Percentiles rank a stretch among this genome's conserved stretches.
Evolutionary conservation across 2,797 vertebrate species (phyloP).

Genomic region (Sebastes hubbsi): DNA sequence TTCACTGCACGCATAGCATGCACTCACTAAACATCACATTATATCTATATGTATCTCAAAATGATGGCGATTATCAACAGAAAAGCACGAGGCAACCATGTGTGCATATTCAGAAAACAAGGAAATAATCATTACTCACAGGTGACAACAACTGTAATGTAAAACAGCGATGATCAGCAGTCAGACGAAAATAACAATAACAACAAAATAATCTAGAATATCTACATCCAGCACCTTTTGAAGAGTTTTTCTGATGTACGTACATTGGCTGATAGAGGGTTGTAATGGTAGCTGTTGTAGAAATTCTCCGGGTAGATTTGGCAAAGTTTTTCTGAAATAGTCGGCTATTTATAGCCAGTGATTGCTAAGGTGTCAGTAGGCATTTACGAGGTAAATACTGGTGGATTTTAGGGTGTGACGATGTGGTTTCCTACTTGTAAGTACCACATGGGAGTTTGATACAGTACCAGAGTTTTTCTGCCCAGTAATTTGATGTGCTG

Average conservation of each 20-base stretch:
- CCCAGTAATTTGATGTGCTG: background rate
- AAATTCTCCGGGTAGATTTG: background rate
- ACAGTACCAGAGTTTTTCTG: background rate
- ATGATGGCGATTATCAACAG: background rate
- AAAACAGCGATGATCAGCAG: background rate
- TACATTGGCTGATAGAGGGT: background rate
- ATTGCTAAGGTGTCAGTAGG: background rate
- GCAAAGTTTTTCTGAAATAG: background rate
- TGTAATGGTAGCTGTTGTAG: background rate
- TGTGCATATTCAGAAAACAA: background rate
- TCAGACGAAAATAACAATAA: background rate
- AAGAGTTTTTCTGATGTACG: background rate
- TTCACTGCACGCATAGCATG: background rate
- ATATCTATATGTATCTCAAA: background rate
- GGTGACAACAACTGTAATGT: background rate
- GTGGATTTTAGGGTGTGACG: background rate
- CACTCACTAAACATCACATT: background rate
- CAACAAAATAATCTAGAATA: background rate
- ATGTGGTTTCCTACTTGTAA: background rate
- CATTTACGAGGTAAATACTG: background rate
- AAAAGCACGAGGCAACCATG: background rate
- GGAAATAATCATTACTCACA: background rate
- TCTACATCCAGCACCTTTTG: background rate
- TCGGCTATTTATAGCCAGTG: background rate
- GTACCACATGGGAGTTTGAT: background rate